Base-by-base conservation (phyloP, 2,113 vertebrate species). In the Lycocorax pyrrhopterus region DNA sequence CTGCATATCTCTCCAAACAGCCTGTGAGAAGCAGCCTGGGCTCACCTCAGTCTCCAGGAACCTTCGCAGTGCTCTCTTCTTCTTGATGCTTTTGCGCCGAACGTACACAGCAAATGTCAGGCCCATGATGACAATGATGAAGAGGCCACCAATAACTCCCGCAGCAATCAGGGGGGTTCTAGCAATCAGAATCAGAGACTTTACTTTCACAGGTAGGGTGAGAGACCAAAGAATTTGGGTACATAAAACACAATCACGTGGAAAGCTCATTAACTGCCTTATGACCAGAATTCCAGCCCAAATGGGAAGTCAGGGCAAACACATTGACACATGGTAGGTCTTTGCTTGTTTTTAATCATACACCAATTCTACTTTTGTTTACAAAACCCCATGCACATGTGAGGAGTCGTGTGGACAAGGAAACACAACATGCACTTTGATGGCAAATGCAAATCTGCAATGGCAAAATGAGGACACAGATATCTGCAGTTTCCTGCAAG, bases 11-110 rank as follows among this genome's bases (percentile, higher is more conserved):
- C 75, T 66, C 58, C 53, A 59, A 41, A 13, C 4, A 49, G 39
- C 35, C 43, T 46, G 33, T 12, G 46, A 41, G 56, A 17, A 66
- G 47, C 13, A 89, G 64, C 49, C 59, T 4, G 2, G 16, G 12
- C 97, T 98, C 87, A 99, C 99, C 99, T 99, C 99, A 6, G 99
- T 99, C 97, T 99, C 99, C 82, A 99, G 92, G 95, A 99, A 99
- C 52, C 99, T 98, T 11, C 99, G 94, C 87, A 99, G 84, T 0
- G 99, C 99, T 92, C 99, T 98, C 97, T 99, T 99, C 98, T 99
- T 99, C 96, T 99, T 99, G 96, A 99, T 99, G 97, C 99, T 99
- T 39, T 99, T 99, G 51, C 99, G 98, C 29, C 99, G 98, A 23
- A 98, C 98, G 2, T 99, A 99, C 37, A 99, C 99, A 0, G 99